These are phyloP conservation scores for Spodoptera exigua DNA, from an alignment of 2,888 invertebrate genomes.

Conservation along the genomic window DNA sequence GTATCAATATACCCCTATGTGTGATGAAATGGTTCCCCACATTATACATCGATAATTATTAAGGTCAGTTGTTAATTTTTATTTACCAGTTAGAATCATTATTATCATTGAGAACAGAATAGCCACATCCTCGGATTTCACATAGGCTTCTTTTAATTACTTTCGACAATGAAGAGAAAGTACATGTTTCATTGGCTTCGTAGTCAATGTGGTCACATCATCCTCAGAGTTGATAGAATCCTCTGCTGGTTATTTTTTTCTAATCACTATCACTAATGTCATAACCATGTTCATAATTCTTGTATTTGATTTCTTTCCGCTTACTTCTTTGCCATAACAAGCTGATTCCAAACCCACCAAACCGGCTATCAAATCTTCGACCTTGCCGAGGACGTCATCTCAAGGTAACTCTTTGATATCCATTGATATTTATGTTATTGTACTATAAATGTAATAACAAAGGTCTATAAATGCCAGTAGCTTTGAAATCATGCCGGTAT, in stretches of 20 bases:
- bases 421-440: conserved; percentile 64
- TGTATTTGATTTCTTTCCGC: conserved; percentile 88
- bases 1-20: conserved; percentile 23
- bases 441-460: conserved; percentile 44
- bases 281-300: conserved; percentile 83
- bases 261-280: conserved; percentile 77
- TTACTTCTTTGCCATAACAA: conserved; percentile 90
- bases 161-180: conserved; percentile 53
- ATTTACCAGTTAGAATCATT: conserved; percentile 61
- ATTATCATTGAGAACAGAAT: conserved; percentile 57
- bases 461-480: conserved; percentile 52
- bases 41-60: conserved; percentile 45
- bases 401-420: conserved; percentile 93
- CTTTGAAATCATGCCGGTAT: conserved; percentile 48
- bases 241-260: conserved; percentile 48
- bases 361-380: conserved; percentile 98
- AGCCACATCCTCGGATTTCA: conserved; percentile 44
- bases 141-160: conserved; percentile 37
- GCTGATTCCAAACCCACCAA: conserved; percentile 98
- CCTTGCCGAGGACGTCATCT: conserved; percentile 97
- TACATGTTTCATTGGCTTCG: conserved; percentile 23
- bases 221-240: conserved; percentile 49
- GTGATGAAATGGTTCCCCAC: conserved; percentile 34
- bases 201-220: conserved; percentile 46
- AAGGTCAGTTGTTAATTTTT: conserved; percentile 46